Base-by-base conservation (phyloP, 2,113 vertebrate genomes). In the Triplophysa siluroides region DNA sequence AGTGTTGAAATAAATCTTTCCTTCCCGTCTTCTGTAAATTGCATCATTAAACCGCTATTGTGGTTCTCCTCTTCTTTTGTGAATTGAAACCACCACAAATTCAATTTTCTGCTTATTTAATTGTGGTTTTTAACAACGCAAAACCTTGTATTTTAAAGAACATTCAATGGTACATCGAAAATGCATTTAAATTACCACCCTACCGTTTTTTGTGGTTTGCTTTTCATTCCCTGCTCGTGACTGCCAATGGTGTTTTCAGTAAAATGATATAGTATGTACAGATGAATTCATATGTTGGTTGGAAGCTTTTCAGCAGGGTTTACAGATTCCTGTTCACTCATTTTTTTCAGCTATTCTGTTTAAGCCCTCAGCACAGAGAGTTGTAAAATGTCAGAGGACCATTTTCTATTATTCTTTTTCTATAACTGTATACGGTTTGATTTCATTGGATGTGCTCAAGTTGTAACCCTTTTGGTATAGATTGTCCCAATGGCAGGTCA, bases 381-480 rank as follows among this genome's bases (percentile, higher is more conserved):
- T 86, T 93, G 76, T 88, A 90, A 93, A 87, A 88, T 89, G 91
- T 88, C 92, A 86, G 88, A 94, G 94, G 94, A 94, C 92, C 93
- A 92, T 92, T 95, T 92, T 92, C 90, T 94, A 91, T 91, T 83
- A 91, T 92, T 93, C 89, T 85, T 90, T 71, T 85, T 78, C 61
- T 83, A 71, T 91, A 91, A 93, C 91, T 90, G 83, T 88, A 84
- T 90, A 82, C 89, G 69, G 91, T 93, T 91, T 90, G 90, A 89
- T 90, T 92, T 90, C 88, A 89, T 91, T 92, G 88, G 93, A 91
- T 92, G 93, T 94, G 93, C 92, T 93, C 83, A 94, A 92, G 91
- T 88, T 87, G 85, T 94, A 87, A 91, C 94, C 87, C 87, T 94
- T 85, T 93, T 95, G 93, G 94, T 94, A 92, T 92, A 92, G 91